Evolutionary conservation across 2,113 vertebrate genomes (phyloP), one percentile per base, ranked within the genome.

Genomic region (Orthonyx spaldingii): DNA sequence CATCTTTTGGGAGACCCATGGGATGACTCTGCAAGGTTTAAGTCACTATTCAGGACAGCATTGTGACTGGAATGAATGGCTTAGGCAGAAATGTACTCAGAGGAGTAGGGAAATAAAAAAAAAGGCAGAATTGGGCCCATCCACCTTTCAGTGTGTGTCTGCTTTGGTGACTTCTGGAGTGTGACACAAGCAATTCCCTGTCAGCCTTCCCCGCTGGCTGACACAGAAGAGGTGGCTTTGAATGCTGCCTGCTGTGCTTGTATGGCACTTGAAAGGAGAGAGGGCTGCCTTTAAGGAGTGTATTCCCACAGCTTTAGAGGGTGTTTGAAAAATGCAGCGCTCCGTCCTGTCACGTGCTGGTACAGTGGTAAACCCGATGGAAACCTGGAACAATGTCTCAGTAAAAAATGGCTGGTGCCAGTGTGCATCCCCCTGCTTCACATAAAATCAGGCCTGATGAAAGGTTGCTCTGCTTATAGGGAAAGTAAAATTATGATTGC

Each of bases 171-270:
- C 87, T 92, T 87, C 2, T 83, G 23, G 59, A 94, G 85, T 90
- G 95, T 94, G 90, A 88, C 82, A 71, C 77, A 42, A 77, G 21
- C 70, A n/a, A 26, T 91, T 93, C 91, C 50, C 93, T 52, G 94
- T 91, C 93, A 95, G 94, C 84, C 66, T 66, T 76, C 89, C 83
- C 75, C 0, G n/a, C 88, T 69, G 91, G 87, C 87, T 96, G 91
- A 17, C 64, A 81, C 89, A 8, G 69, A 74, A 66, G 91, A 94
- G 91, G 86, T 90, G 81, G 84, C 86, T 95, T 93, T 87, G 93
- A 91, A 77, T 20, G 95, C 90, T 95, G 82, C 94, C 94, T 78
- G 91, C 94, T 93, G 93, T 60, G 96, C 89, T 82, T n/a, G 61
- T 55, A 0, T 52, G 84, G 84, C 83, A 59, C 94, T 93, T 94